Evolutionary conservation across 2,888 invertebrate genomes (phyloP).

Genomic region (Ecliptopera silaceata): DNA sequence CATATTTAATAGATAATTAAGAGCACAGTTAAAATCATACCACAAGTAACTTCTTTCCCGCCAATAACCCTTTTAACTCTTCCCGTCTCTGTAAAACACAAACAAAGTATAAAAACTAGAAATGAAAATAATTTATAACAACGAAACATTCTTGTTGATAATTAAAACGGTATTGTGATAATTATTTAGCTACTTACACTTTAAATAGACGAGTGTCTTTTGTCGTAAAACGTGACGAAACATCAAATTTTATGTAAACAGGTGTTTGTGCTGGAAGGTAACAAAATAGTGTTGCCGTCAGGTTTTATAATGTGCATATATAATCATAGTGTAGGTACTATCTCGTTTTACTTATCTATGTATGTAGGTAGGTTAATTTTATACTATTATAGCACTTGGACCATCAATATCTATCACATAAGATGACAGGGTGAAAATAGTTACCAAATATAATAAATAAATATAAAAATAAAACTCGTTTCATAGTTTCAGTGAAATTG

Average conservation of each 20-base stretch:
- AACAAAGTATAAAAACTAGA: slow-evolving; percentile 36
- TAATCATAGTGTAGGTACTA: too few relatives aligned
- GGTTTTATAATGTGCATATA: too few relatives aligned
- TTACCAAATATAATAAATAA: too few relatives aligned
- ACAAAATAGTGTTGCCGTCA: not conserved
- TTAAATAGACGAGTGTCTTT: slow-evolving; percentile 35
- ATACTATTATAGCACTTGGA: too few relatives aligned
- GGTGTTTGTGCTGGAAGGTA: slow-evolving; percentile 37
- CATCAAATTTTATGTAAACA: slow-evolving; percentile 43
- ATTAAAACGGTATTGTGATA: slow-evolving; percentile 25
- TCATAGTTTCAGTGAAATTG: too few relatives aligned
- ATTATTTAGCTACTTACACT: slow-evolving; percentile 32
- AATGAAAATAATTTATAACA: slow-evolving; percentile 32
- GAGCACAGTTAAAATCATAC: slow-evolving; percentile 46
- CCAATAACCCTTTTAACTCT: slow-evolving; percentile 69
- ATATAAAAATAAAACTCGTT: too few relatives aligned
- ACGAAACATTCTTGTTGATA: slow-evolving; percentile 32
- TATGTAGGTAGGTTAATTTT: too few relatives aligned
- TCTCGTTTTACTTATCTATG: too few relatives aligned
- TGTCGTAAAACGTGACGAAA: slow-evolving; percentile 56
- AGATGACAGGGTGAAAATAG: too few relatives aligned
- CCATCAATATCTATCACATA: too few relatives aligned
- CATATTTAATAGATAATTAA: too few relatives aligned
- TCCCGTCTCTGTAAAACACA: slow-evolving; percentile 38
- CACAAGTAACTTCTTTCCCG: slow-evolving; percentile 61